Percentiles rank a stretch among this genome's conserved stretches.
Evolutionary conservation across 2,888 invertebrate species (phyloP).

Genomic region (Dione juno): DNA sequence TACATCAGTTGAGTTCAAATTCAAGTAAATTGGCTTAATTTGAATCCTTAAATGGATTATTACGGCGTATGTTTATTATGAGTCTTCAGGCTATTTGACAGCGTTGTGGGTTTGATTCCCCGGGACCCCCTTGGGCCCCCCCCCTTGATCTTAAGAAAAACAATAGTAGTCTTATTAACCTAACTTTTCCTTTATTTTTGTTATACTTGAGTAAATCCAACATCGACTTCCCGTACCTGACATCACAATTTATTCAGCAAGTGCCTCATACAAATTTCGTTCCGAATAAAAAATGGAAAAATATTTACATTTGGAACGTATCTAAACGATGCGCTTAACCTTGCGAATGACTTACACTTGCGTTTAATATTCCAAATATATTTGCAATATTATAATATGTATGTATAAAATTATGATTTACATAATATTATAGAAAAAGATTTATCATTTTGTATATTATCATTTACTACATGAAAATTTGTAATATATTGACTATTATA

Average conservation of each 20-base stretch:
- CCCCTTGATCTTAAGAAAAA: background rate
- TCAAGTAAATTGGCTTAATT: background rate
- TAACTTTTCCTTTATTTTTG: background rate
- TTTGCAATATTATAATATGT: too few relatives aligned
- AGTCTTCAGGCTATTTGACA: background rate
- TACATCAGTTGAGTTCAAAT: background rate
- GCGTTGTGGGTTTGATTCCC: too few relatives aligned
- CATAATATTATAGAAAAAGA: background rate
- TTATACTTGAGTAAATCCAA: background rate
- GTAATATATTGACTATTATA: background rate
- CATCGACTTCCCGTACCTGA: background rate
- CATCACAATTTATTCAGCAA: constrained; percentile 23
- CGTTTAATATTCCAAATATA: constrained; percentile 22
- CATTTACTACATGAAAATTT: background rate
- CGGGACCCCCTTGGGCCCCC: too few relatives aligned
- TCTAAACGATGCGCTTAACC: constrained; percentile 23
- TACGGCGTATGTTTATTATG: background rate
- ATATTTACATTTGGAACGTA: constrained; percentile 25
- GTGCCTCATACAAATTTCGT: constrained; percentile 10
- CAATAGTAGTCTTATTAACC: background rate
- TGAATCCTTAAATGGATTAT: background rate
- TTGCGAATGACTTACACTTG: constrained; percentile 11
- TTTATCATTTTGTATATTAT: background rate
- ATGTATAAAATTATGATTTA: background rate
- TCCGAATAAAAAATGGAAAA: constrained; percentile 22